Percentiles rank a stretch among this genome's conserved stretches.
phyloP scores from a whole-genome alignment of 2,113 vertebrate species.

The Numida meleagris region DNA sequence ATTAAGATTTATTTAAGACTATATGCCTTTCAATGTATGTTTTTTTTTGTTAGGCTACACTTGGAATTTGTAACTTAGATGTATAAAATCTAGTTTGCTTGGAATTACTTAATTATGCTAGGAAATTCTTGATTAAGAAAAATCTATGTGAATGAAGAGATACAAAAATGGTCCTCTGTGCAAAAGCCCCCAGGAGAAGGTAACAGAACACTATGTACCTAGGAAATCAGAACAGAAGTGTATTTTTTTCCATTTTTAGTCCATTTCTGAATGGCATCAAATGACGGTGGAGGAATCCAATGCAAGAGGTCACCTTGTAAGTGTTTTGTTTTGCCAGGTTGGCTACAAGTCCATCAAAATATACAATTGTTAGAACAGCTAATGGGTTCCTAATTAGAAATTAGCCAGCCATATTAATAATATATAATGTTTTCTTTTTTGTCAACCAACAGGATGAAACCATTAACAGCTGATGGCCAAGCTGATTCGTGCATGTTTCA shows the following conservation, averaged over 20 bases:
- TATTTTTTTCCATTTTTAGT: background rate
- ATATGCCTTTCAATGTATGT: background rate
- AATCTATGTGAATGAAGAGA: background rate
- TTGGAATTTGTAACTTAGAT: background rate
- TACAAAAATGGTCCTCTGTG: rapidly evolving
- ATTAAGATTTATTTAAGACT: background rate
- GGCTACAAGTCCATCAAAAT: constrained; percentile 71
- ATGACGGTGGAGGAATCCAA: constrained; percentile 15
- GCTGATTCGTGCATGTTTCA: constrained; percentile 14
- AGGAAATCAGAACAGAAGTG: background rate
- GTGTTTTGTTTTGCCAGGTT: constrained; percentile 27
- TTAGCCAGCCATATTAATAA: constrained; percentile 75
- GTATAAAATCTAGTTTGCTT: background rate
- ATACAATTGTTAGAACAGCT: constrained; percentile 43
- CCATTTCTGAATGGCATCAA: background rate
- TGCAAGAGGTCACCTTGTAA: constrained; percentile 41
- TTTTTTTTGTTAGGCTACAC: background rate
- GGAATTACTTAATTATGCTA: background rate
- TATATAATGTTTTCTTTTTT: constrained; percentile 63
- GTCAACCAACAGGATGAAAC: constrained; percentile 29
- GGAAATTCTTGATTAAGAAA: background rate
- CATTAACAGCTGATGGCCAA: background rate
- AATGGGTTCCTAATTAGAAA: constrained; percentile 79
- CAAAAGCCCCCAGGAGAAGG: background rate
- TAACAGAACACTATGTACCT: background rate